phyloP scores from a whole-genome alignment of 2,888 invertebrate genomes.

The Chaetogeoica ovagalla region DNA sequence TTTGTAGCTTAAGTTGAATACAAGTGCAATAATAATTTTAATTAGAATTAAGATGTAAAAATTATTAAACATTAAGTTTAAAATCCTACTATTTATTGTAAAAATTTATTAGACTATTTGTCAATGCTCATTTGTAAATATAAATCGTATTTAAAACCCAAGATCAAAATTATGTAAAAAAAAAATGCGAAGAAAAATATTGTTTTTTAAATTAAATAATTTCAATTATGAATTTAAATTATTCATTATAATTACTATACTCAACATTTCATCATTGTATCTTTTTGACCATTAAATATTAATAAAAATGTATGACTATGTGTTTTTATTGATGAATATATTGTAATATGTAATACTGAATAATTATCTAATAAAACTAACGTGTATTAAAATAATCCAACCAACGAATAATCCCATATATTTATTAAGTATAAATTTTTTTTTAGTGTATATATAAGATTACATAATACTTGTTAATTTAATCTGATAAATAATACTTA shows the following conservation, averaged over 20 bases:
- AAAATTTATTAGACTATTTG: conserved; percentile 2
- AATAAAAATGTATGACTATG: not conserved
- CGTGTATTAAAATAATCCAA: not conserved
- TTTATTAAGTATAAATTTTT: too few relatives aligned
- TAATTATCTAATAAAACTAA: not conserved
- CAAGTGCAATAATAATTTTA: conserved; percentile 46
- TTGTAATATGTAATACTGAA: not conserved
- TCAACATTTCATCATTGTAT: too few relatives aligned
- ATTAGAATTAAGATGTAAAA: conserved; percentile 42
- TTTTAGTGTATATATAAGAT: too few relatives aligned
- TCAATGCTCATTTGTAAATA: conserved; percentile 8
- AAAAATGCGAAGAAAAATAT: too few relatives aligned
- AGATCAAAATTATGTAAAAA: not conserved
- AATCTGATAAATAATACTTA: too few relatives aligned
- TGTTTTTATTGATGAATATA: not conserved
- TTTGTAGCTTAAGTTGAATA: conserved; percentile 7
- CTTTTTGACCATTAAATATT: too few relatives aligned
- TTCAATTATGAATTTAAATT: too few relatives aligned
- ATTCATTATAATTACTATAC: too few relatives aligned
- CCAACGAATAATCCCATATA: not conserved
- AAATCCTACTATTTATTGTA: conserved; percentile 41
- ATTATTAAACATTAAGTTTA: conserved; percentile 12
- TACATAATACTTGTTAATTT: too few relatives aligned
- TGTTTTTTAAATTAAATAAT: too few relatives aligned
- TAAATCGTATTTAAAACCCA: conserved; percentile 3